These are phyloP conservation scores for Paramuricea clavata DNA, from an alignment of 92 coral and sea anemone species.

Conservation along the genomic window DNA sequence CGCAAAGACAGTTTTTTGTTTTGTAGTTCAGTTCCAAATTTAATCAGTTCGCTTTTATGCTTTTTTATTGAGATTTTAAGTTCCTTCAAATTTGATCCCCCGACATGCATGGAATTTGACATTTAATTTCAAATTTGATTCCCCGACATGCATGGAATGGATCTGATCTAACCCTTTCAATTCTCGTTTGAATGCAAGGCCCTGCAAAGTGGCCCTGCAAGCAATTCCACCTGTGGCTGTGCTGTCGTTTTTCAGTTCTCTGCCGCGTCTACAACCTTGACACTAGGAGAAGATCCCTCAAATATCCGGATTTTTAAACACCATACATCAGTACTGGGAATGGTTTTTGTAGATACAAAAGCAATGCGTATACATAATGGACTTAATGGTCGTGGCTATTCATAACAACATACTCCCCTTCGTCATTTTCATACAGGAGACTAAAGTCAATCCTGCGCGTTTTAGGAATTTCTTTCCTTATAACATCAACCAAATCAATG, in stretches of 20 bases:
- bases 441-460: constrained; percentile 26
- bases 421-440: constrained; percentile 39
- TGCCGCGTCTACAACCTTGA: neutral
- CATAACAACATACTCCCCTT: constrained; percentile 34
- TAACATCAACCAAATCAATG: constrained; percentile 4
- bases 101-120: constrained; percentile 9
- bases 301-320: neutral
- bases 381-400: constrained; percentile 21
- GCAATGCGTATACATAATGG: constrained; percentile 15
- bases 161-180: constrained; percentile 16
- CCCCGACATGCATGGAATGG: too few relatives aligned
- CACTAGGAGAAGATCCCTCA: constrained; percentile 35
- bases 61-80: constrained; percentile 23
- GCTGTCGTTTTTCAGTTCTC: neutral
- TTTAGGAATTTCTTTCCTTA: constrained; percentile 30
- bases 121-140: too few relatives aligned
- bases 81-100: constrained; percentile 29
- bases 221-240: too few relatives aligned
- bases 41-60: constrained; percentile 30
- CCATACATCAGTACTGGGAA: constrained; percentile 17
- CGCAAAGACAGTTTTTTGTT: constrained; percentile 32
- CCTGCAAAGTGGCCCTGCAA: too few relatives aligned
- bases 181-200: neutral
- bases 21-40: constrained; percentile 9
- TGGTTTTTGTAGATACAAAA: constrained; percentile 24